phyloP scores from a whole-genome alignment of 2,888 invertebrate genomes.

The Hypomecis atomaria region DNA sequence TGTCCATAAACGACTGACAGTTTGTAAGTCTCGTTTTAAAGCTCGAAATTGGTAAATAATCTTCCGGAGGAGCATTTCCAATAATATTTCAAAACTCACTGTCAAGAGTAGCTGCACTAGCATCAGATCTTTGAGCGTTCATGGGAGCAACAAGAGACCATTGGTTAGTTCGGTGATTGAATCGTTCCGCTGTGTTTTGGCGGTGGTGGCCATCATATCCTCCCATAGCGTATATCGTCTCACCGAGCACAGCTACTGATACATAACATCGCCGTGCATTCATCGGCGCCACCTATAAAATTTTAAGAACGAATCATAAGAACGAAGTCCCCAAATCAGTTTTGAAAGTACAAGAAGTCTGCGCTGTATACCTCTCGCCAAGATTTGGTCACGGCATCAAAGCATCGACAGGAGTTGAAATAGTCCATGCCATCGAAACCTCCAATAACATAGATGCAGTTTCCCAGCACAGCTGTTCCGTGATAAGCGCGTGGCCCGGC shows the following conservation, averaged over 20 bases:
- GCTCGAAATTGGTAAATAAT: no score
- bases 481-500: constrained; percentile 96
- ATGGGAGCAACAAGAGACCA: constrained; percentile 95
- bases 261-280: constrained; percentile 94
- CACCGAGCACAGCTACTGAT: constrained; percentile 91
- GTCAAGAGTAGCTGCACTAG: constrained; percentile 93
- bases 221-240: constrained; percentile 94
- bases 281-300: constrained; percentile 90
- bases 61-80: no score
- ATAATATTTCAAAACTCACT: constrained; percentile 73
- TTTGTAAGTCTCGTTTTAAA: no score
- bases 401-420: constrained; percentile 94
- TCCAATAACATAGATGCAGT: constrained; percentile 94
- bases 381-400: constrained; percentile 92
- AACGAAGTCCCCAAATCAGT: not conserved
- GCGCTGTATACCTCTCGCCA: constrained; percentile 89
- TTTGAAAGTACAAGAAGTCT: not conserved
- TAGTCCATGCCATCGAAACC: constrained; percentile 96
- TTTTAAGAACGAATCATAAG: not conserved
- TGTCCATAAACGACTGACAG: no score
- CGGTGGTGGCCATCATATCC: constrained; percentile 94
- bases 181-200: constrained; percentile 94
- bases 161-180: constrained; percentile 93
- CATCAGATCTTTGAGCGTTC: constrained; percentile 95
- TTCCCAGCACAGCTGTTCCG: constrained; percentile 94